Base-by-base conservation (phyloP, 2,888 invertebrate species). In the Nomada goodeniana region DNA sequence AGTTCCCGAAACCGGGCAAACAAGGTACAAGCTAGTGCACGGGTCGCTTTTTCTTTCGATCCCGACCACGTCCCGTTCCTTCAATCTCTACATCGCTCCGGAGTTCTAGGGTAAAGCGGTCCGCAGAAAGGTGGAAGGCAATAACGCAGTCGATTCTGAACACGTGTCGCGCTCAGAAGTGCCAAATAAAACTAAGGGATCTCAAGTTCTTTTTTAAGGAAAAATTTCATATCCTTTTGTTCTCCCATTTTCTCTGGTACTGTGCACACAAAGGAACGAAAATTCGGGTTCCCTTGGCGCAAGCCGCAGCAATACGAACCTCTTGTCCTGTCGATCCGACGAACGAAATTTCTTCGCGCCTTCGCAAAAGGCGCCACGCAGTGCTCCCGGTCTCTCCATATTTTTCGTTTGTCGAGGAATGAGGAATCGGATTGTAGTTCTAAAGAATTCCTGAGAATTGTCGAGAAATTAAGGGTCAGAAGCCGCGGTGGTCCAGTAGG, bases 121-220 rank as follows among this genome's bases (percentile, higher is more conserved):
- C 13, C 20, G 4, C n/a, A 5, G 29, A 4, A 29, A 29, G 29
- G 29, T 13, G 23, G 47, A 59, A 55, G 42, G 60, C 53, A 77
- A 76, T 77, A 70, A 53, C 77, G 18, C 18, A 47, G 18, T 47
- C 55, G 53, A 76, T 76, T 76, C 61, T n/a, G 36, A 57, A 63
- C 70, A 76, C 70, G 76, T 76, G 70, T 71, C 50, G 55, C 36
- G 26, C 1, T n/a, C 44, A 44, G 13, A 70, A 57, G n/a, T 5
- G 42, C 36, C n/a, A 18, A 13, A 18, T n/a, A 2, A 20, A 70
- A 55, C 29, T 29, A 18, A 42, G 47, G n/a, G 23, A 29, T 55
- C 47, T 55, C 44, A 29, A 18, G 47, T 55, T 26, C 7, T 11
- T 5, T 23, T 18, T 23, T 13, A 2, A 29, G 44, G 26, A 13